Evolutionary conservation across 2,113 vertebrate species (phyloP), one percentile per base, ranked within the genome.

Genomic region (Xiphorhynchus elegans): DNA sequence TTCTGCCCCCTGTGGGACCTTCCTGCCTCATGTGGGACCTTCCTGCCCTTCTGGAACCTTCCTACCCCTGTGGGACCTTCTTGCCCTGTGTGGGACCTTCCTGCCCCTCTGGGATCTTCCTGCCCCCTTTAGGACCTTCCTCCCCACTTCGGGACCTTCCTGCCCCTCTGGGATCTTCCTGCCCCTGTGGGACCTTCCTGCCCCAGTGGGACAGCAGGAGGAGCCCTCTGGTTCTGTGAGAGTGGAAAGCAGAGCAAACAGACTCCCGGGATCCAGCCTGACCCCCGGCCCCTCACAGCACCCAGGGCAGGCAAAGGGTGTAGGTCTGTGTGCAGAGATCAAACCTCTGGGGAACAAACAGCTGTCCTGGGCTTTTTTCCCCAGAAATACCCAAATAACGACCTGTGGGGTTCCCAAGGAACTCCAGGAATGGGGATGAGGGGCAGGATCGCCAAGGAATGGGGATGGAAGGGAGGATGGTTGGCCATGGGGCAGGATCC

Each of bases 241-340:
- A 0, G 0, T 4, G 49, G 20, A 31, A 23, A 50, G 29, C 68
- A 44, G 46, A 40, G 19, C 6, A 39, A 67, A 14, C 18, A 10
- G 39, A 7, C 3, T 69, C n/a, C 50, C 10, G 0, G 0, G 4
- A 3, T 15, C 44, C 62, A 9, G 6, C 9, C 47, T 20, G 40
- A 39, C 0, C 13, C 13, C 14, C 2, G 0, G 26, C 9, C 1
- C n/a, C 72, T 47, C 49, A 35, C 2, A 1, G 29, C 44, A 35
- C 44, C 28, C 39, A 10, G 18, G 35, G 53, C 21, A n/a, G 44
- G 47, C 83, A 33, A 35, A 79, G 35, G 44, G 31, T 5, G 1
- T 4, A 7, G 28, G 11, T 6, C 9, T 16, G 0, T 7, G 15
- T 6, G 49, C 11, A 72, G 59, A 76, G 33, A 31, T 12, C 6